These are phyloP conservation scores for Lochmaea crataegi DNA, from an alignment of 2,888 invertebrate species.

Conservation along the genomic window DNA sequence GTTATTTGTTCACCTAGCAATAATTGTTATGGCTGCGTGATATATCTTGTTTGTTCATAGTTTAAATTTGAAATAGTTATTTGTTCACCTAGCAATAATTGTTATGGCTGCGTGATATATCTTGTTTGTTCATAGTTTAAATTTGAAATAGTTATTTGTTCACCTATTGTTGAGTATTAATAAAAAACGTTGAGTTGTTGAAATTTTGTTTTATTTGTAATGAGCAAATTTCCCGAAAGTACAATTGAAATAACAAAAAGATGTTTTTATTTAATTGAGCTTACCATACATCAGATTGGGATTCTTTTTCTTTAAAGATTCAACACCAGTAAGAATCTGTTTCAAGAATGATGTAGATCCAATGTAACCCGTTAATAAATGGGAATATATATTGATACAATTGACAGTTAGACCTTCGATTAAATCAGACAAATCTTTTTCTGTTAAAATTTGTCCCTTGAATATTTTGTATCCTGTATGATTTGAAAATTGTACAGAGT, in stretches of 20 bases:
- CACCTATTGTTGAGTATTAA: no score
- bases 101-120: no score
- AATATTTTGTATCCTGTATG: conserved; percentile 89
- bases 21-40: no score
- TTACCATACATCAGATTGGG: conserved; percentile 87
- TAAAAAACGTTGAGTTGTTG: background rate
- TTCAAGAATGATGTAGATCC: conserved; percentile 88
- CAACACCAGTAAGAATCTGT: conserved; percentile 81
- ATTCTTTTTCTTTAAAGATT: conserved; percentile 81
- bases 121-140: no score
- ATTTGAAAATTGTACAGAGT: conserved; percentile 98
- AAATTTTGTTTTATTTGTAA: conserved; percentile 33
- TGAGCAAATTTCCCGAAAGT: no score
- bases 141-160: no score
- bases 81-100: conserved; percentile 15
- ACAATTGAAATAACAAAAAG: no score
- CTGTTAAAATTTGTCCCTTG: conserved; percentile 88
- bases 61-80: no score
- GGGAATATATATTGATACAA: conserved; percentile 80
- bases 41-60: no score
- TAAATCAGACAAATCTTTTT: conserved; percentile 82
- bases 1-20: no score
- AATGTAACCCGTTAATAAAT: conserved; percentile 95
- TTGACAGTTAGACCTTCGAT: conserved; percentile 85
- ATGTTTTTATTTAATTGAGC: conserved; percentile 42